phyloP scores from a whole-genome alignment of 2,113 vertebrate genomes.

The Erinaceus europaeus region DNA sequence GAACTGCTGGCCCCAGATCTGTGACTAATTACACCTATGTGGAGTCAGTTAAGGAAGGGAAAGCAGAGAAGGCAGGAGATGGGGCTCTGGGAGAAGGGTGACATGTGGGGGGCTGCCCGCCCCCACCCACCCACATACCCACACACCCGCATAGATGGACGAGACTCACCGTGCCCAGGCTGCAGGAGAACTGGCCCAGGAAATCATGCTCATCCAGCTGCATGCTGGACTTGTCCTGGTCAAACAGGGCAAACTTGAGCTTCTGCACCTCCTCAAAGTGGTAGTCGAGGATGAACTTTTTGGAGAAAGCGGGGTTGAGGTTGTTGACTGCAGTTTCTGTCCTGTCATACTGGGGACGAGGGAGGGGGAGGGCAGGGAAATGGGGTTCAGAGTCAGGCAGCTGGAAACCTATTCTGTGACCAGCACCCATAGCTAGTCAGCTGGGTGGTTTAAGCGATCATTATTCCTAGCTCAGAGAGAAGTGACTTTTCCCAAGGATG shows the following conservation, averaged over 20 bases:
- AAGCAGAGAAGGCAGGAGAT: background rate
- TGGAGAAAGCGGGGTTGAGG: constrained; percentile 95
- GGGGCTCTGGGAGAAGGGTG: background rate
- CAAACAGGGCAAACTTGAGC: constrained; percentile 96
- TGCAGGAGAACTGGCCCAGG: constrained; percentile 95
- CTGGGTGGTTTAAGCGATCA: background rate
- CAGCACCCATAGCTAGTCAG: background rate
- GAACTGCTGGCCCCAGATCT: no score
- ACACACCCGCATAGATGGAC: no score
- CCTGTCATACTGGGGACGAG: constrained; percentile 86
- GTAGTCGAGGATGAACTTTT: constrained; percentile 95
- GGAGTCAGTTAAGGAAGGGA: background rate
- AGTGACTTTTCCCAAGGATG: background rate
- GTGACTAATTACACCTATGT: no score
- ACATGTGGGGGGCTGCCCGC: background rate
- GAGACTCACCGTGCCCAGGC: constrained; percentile 89
- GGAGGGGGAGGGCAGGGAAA: background rate
- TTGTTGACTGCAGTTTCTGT: constrained; percentile 97
- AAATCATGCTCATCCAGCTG: constrained; percentile 97
- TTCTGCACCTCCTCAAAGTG: constrained; percentile 98
- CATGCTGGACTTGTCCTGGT: constrained; percentile 95
- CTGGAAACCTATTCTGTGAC: background rate
- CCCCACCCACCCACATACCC: background rate
- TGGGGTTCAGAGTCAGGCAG: background rate
- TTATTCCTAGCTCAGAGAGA: background rate